phyloP scores from a whole-genome alignment of 2,888 invertebrate genomes.

The Cabera pusaria region DNA sequence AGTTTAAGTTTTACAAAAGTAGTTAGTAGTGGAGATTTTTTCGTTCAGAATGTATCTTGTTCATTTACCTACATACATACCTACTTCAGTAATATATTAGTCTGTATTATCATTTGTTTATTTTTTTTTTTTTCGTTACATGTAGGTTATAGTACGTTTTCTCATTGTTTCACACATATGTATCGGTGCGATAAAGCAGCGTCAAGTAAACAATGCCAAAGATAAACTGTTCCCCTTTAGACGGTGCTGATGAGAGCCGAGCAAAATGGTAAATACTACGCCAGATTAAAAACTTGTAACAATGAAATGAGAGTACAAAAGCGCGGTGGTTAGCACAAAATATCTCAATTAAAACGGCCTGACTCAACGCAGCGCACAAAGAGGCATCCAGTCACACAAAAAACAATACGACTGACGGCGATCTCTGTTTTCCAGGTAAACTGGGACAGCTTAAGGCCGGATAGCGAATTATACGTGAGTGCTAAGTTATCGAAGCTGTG shows the following conservation, averaged over 20 bases:
- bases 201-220: not conserved
- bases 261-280: constrained; percentile 7
- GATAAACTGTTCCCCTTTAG: constrained; percentile 11
- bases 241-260: constrained; percentile 4
- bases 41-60: too few species aligned
- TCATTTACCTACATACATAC: too few species aligned
- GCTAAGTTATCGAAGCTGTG: constrained; percentile 52
- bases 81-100: too few species aligned
- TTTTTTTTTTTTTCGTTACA: too few species aligned
- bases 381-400: constrained; percentile 59
- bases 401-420: constrained; percentile 60
- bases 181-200: too few species aligned
- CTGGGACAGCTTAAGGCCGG: constrained; percentile 83
- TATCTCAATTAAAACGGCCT: constrained; percentile 35
- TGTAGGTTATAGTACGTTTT: too few species aligned
- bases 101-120: too few species aligned
- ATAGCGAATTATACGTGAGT: constrained; percentile 82
- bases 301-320: constrained; percentile 33
- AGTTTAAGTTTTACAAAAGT: too few species aligned
- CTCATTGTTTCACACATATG: too few species aligned
- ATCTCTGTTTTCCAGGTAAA: constrained; percentile 80
- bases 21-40: too few species aligned
- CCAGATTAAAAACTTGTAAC: constrained; percentile 20
- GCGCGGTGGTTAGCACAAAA: constrained; percentile 34
- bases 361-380: constrained; percentile 32